These are phyloP conservation scores for Mugil cephalus DNA, from an alignment of 2,113 vertebrate species.

Conservation along the genomic window DNA sequence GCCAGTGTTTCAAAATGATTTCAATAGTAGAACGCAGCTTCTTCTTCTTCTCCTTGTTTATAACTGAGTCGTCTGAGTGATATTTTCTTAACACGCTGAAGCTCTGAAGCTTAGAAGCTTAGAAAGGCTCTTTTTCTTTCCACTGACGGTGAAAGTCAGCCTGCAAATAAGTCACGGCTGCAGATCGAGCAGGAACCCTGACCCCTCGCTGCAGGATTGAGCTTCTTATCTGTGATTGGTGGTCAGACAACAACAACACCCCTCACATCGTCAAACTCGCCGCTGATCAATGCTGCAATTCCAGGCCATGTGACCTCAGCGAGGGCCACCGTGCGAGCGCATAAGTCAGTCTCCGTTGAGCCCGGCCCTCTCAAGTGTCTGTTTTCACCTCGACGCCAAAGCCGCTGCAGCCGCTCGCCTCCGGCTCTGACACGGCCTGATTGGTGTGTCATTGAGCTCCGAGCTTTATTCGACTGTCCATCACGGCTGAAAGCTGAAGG, in stretches of 20 bases:
- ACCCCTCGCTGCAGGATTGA: constrained; percentile 18
- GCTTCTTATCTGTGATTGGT: constrained; percentile 49
- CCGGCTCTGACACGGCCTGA: constrained; percentile 54
- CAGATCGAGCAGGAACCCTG: constrained; percentile 2
- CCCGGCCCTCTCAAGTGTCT: constrained; percentile 19
- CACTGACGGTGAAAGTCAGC: too few species aligned
- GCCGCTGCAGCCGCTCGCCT: constrained; percentile 27
- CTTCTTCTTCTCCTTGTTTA: too few species aligned
- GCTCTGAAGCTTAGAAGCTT: too few species aligned
- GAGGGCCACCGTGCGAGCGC: not conserved
- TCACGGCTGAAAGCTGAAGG: constrained; percentile 69
- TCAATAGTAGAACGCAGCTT: too few species aligned
- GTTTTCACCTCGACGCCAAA: constrained; percentile 32
- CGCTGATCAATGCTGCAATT: constrained; percentile 57
- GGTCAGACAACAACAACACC: constrained; percentile 22
- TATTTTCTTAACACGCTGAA: too few species aligned
- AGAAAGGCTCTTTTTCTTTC: too few species aligned
- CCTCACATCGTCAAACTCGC: constrained; percentile 12
- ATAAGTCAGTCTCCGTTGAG: constrained; percentile 45
- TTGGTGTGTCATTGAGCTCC: constrained; percentile 72
- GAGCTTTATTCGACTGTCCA: constrained; percentile 68
- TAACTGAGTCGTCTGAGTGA: too few species aligned
- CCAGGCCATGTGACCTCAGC: constrained; percentile 34
- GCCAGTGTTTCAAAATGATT: too few species aligned
- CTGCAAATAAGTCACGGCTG: too few species aligned